Evolutionary conservation across 2,888 invertebrate genomes (phyloP).

Genomic region (Hirudinaria manillensis): DNA sequence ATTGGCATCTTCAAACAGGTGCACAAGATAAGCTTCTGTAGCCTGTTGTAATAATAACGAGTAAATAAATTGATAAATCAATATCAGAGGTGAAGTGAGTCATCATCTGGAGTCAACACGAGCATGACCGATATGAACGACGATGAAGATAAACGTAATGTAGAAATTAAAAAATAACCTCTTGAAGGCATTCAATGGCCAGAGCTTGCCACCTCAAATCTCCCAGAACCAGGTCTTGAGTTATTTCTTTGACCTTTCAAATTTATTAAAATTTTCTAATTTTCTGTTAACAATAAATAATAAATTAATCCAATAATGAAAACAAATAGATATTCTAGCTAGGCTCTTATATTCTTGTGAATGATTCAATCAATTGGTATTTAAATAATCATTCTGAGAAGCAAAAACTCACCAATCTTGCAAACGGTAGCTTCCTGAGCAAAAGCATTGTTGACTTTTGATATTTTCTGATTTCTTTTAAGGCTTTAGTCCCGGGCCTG

Average conservation of each 20-base stretch:
- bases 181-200: conserved; percentile 47
- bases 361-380: too few species aligned
- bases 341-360: not conserved
- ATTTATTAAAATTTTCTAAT: not conserved
- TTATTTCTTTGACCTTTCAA: conserved; percentile 29
- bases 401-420: conserved; percentile 21
- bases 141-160: not conserved
- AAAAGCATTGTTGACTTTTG: conserved; percentile 9
- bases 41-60: conserved; percentile 18
- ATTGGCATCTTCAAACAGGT: conserved; percentile 34
- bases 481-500: conserved; percentile 3
- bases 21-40: conserved; percentile 32
- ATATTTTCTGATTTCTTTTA: conserved; percentile 22
- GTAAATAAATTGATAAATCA: too few species aligned
- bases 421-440: conserved; percentile 22
- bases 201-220: conserved; percentile 44
- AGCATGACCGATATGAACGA: too few species aligned
- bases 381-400: too few species aligned
- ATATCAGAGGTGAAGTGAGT: too few species aligned
- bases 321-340: not conserved
- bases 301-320: not conserved
- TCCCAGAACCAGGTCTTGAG: not conserved
- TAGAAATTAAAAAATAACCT: conserved; percentile 39
- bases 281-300: not conserved
- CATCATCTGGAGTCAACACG: too few species aligned